Evolutionary conservation across 2,888 invertebrate species (phyloP).

Genomic region (Trimorus sp.): DNA sequence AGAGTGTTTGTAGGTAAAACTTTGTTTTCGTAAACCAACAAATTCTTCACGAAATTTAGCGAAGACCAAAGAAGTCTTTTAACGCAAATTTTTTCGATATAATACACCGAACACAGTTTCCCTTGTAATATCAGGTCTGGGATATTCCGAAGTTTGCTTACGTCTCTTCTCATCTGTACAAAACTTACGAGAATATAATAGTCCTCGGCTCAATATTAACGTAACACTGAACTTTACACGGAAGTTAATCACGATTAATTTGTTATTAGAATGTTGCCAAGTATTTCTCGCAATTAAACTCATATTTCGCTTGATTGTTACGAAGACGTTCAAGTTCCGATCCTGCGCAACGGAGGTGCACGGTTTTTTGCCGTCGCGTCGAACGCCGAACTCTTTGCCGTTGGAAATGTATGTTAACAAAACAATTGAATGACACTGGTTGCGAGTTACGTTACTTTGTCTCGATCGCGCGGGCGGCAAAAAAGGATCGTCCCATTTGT

Average conservation of each 20-base stretch:
- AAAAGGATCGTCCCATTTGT: constrained; percentile 37
- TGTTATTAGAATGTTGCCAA: constrained; percentile 38
- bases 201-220: constrained; percentile 49
- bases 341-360: not conserved
- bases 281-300: constrained; percentile 37
- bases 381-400: not conserved
- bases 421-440: constrained; percentile 33
- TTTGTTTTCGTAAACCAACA: no score
- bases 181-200: constrained; percentile 47
- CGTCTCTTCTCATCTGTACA: constrained; percentile 44
- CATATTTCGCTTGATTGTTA: constrained; percentile 20
- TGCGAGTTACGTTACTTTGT: constrained; percentile 2
- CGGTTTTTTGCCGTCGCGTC: not conserved
- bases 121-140: constrained; percentile 18
- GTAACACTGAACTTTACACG: constrained; percentile 49
- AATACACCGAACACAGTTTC: constrained; percentile 31
- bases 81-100: constrained; percentile 13
- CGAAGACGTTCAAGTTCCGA: not conserved
- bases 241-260: constrained; percentile 46
- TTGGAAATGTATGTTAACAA: constrained; percentile 18
- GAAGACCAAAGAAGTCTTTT: no score
- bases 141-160: constrained; percentile 38
- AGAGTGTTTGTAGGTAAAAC: no score
- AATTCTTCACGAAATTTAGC: no score
- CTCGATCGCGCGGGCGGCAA: constrained; percentile 18